Conservation (phyloP, 2,888 invertebrate species). For the Himalopsyche tibetana region DNA sequence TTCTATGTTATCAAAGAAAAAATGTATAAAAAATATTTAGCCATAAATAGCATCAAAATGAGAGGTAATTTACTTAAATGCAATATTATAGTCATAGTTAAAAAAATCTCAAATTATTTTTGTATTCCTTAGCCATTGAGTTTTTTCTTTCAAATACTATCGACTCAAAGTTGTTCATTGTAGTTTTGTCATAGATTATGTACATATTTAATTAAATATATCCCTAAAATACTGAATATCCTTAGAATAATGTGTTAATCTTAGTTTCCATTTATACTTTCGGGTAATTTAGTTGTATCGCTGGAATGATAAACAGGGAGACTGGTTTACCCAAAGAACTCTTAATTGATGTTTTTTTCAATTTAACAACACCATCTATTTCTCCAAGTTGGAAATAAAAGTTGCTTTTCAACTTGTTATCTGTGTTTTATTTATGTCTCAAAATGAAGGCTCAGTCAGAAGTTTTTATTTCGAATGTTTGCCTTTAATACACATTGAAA, state of each 20-base stretch:
- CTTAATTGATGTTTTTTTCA: slow-evolving; percentile 12
- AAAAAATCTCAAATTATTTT: slow-evolving; percentile 26
- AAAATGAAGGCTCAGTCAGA: too few relatives aligned
- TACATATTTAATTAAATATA: slow-evolving; percentile 9
- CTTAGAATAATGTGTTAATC: slow-evolving; percentile 15
- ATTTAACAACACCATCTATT: slow-evolving; percentile 22
- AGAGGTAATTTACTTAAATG: slow-evolving; percentile 16
- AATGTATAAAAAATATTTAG: slow-evolving; percentile 30
- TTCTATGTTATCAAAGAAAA: not conserved
- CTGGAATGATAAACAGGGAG: slow-evolving; percentile 24
- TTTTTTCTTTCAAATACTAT: slow-evolving; percentile 3
- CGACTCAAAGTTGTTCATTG: not conserved
- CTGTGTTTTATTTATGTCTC: not conserved
- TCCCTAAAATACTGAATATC: slow-evolving; percentile 7
- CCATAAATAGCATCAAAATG: not conserved
- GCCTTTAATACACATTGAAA: too few relatives aligned
- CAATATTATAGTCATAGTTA: not conserved
- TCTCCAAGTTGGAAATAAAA: slow-evolving; percentile 29
- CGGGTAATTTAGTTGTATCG: slow-evolving; percentile 20
- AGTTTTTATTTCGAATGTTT: too few relatives aligned
- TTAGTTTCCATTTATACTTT: slow-evolving; percentile 8
- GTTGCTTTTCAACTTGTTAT: not conserved
- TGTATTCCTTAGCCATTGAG: slow-evolving; percentile 8
- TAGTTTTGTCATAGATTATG: slow-evolving; percentile 1
- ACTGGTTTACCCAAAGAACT: slow-evolving; percentile 22